Evolutionary conservation across 2,113 vertebrate species (phyloP).

Genomic region (Echinops telfairi): DNA sequence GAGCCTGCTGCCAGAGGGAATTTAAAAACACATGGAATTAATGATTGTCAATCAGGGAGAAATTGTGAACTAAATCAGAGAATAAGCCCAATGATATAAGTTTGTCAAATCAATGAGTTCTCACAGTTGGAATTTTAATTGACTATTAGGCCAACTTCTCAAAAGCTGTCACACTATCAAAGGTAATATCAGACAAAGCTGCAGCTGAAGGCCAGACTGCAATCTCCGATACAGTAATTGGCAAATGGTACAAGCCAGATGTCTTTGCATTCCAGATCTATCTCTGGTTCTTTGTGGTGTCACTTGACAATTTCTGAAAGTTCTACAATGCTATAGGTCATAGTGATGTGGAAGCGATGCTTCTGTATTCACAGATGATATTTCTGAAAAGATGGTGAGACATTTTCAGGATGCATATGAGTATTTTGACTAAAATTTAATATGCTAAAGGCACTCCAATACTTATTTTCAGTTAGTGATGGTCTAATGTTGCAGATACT

Average conservation of each 20-base stretch:
- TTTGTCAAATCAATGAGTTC: constrained; percentile 71
- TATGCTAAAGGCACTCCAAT: constrained; percentile 25
- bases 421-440: constrained; percentile 44
- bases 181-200: constrained; percentile 64
- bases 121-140: constrained; percentile 75
- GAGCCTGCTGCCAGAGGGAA: background rate
- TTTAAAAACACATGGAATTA: constrained; percentile 69
- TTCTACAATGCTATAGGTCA: background rate
- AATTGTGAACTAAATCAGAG: constrained; percentile 68
- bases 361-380: background rate
- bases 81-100: constrained; percentile 37
- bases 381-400: constrained; percentile 24
- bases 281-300: constrained; percentile 28
- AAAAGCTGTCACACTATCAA: constrained; percentile 72
- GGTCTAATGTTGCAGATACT: constrained; percentile 6
- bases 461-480: constrained; percentile 55
- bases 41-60: constrained; percentile 62
- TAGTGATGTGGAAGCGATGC: background rate
- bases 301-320: constrained; percentile 50
- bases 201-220: constrained; percentile 56
- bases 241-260: constrained; percentile 52
- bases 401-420: background rate
- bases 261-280: constrained; percentile 33
- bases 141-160: constrained; percentile 74
- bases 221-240: constrained; percentile 72